Evolutionary conservation across 2,797 vertebrate species (phyloP).

Genomic region (Knipowitschia caucasica): DNA sequence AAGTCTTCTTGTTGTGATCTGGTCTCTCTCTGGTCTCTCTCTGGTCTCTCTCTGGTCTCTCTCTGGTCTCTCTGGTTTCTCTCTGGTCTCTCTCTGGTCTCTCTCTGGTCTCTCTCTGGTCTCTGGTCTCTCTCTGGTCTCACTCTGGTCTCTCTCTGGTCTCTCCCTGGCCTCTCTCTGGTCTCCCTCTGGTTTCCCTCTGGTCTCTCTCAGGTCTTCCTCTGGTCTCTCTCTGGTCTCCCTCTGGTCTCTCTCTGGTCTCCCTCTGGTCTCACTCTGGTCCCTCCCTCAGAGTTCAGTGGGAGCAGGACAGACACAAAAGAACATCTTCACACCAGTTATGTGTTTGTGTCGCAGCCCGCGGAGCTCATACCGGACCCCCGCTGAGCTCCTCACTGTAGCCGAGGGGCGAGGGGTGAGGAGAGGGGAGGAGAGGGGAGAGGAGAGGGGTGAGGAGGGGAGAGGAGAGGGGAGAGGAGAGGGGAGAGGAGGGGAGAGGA

Average conservation of each 20-base stretch:
- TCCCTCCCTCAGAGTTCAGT: constrained; percentile 40
- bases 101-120: too few relatives aligned
- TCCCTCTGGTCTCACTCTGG: constrained; percentile 20
- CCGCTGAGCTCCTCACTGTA: constrained; percentile 61
- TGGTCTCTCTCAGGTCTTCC: too few relatives aligned
- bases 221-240: constrained; percentile 18
- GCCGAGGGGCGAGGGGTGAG: constrained; percentile 39
- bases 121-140: too few relatives aligned
- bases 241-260: constrained; percentile 28
- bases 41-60: too few relatives aligned
- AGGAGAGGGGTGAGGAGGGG: not conserved
- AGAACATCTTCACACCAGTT: constrained; percentile 54
- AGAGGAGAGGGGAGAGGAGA: constrained; percentile 23
- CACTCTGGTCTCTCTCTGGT: too few relatives aligned
- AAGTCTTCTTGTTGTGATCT: too few relatives aligned
- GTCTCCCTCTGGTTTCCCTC: too few relatives aligned
- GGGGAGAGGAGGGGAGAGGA: constrained; percentile 27
- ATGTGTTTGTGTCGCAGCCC: constrained; percentile 49
- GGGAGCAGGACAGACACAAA: constrained; percentile 57
- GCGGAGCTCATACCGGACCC: constrained; percentile 53
- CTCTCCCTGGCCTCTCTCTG: too few relatives aligned
- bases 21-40: too few relatives aligned
- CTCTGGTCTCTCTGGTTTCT: too few relatives aligned
- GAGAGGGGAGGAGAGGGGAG: too few relatives aligned
- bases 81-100: too few relatives aligned